Evolutionary conservation across 2,113 vertebrate genomes (phyloP).

Genomic region (Malurus cyaneus): DNA sequence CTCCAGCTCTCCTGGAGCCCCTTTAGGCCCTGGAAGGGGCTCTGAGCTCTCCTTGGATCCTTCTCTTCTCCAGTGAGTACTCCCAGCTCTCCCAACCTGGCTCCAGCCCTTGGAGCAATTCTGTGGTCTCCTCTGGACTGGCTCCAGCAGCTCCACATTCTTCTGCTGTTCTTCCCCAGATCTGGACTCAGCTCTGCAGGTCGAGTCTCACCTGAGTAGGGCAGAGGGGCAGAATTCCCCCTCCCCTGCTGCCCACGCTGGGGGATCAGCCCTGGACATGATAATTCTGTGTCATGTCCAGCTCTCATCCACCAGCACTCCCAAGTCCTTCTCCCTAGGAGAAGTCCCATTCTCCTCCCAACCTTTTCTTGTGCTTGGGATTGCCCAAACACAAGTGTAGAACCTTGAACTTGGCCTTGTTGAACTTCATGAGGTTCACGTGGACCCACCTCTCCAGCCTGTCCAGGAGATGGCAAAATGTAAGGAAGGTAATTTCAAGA

Average conservation of each 20-base stretch:
- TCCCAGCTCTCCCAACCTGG: not conserved
- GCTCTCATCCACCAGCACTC: not conserved
- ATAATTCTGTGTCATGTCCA: not conserved
- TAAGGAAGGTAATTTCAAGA: not conserved
- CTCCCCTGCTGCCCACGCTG: rapidly evolving
- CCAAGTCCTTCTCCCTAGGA: not conserved
- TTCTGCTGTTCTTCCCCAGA: rapidly evolving
- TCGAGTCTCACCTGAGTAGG: not conserved
- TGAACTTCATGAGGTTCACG: not conserved
- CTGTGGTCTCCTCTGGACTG: rapidly evolving
- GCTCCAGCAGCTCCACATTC: rapidly evolving
- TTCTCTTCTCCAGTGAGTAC: not conserved
- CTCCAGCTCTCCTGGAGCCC: not conserved
- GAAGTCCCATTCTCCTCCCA: not conserved
- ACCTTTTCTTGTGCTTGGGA: too few species aligned
- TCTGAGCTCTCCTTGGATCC: not conserved
- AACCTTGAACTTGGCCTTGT: not conserved
- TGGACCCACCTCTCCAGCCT: not conserved
- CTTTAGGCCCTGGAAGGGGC: not conserved
- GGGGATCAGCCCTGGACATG: not conserved
- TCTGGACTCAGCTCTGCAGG: not conserved
- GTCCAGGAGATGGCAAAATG: not conserved
- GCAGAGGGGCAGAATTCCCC: not conserved
- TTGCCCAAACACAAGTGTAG: not conserved
- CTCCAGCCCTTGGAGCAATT: not conserved